Evolutionary conservation across 2,888 invertebrate genomes (phyloP), one percentile per base, ranked within the genome.

Genomic region (Punctoribates punctum): DNA sequence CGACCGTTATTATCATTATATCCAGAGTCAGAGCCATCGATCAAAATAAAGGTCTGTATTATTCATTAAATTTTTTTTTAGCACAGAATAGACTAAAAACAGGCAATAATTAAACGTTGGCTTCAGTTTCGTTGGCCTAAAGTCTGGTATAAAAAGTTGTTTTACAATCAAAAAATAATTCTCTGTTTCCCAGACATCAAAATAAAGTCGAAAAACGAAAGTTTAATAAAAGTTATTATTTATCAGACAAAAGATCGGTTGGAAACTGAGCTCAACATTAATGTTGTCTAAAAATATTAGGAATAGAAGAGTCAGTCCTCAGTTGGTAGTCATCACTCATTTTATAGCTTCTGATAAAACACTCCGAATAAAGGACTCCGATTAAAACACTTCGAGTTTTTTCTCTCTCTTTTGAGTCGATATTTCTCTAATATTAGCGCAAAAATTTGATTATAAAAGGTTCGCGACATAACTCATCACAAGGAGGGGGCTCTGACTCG

Each of bases 1-100:
- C 80, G 5, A 77, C 79, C 29, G 76, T 78, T 34, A 80, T 80
- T 6, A 78, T 80, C 46, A 78, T 79, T 20, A 78, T 80, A n/a
- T 72, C 79, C 51, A 80, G 78, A 76, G 67, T 78, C 20, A 77
- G 79, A 62, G 72, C 77, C 23, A 51, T 77, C 11, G 75, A 73
- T 54, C 74, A 77, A 20, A 76, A 75, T 20, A 77, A 77, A 78
- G 79, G 80, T 79, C 13, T n/a, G 34, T 67, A 54, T 54, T n/a
- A 54, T 54, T n/a, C 5, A n/a, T 54, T n/a, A n/a, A n/a, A n/a
- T n/a, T n/a, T n/a, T n/a, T n/a, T 5, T 34, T 34, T 8, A 8
- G 34, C 34, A 34, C 34, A 34, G 34, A 34, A 34, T 34, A 5
- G 34, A 34, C 3, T 34, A 34, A 34, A 5, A 34, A 34, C n/a